Percentiles rank a stretch among this genome's conserved stretches.
These are phyloP conservation scores for Ditylenchus dipsaci DNA, from an alignment of 1,140 invertebrate species.

Conservation along the genomic window DNA sequence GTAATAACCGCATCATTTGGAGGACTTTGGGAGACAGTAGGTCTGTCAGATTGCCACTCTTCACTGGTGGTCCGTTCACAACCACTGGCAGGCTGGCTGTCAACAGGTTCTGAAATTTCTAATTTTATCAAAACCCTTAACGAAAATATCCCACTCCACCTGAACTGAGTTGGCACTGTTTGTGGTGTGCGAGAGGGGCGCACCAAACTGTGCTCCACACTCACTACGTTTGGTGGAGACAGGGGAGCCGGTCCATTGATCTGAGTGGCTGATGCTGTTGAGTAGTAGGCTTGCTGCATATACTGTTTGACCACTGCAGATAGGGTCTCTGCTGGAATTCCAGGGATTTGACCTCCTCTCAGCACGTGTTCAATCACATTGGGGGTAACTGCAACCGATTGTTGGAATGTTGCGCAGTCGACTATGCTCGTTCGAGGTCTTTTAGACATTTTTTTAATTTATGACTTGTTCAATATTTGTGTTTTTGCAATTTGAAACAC, in stretches of 20 bases:
- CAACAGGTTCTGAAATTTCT: conserved; percentile 45
- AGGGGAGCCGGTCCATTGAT: too few species aligned
- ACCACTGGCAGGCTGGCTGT: conserved; percentile 31
- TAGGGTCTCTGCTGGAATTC: conserved; percentile 51
- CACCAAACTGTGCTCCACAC: too few species aligned
- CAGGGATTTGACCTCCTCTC: conserved; percentile 19
- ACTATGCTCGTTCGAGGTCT: not conserved
- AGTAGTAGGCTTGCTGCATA: conserved; percentile 44
- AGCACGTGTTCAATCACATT: not conserved
- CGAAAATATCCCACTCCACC: too few species aligned
- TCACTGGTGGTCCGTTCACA: not conserved
- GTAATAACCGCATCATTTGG: conserved; percentile 49
- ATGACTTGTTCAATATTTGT: too few species aligned
- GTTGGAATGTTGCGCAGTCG: not conserved
- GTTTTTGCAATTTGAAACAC: too few species aligned
- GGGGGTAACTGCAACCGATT: not conserved
- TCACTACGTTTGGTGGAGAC: too few species aligned
- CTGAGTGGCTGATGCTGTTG: conserved; percentile 27
- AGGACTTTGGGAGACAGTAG: conserved; percentile 39
- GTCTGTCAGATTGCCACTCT: not conserved
- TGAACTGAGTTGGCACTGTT: too few species aligned
- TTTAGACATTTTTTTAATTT: not conserved
- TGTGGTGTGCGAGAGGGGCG: too few species aligned
- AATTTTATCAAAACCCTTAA: too few species aligned
- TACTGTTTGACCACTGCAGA: conserved; percentile 50